These are phyloP conservation scores for Artibeus lituratus DNA, from an alignment of 2,797 vertebrate species.

Conservation along the genomic window DNA sequence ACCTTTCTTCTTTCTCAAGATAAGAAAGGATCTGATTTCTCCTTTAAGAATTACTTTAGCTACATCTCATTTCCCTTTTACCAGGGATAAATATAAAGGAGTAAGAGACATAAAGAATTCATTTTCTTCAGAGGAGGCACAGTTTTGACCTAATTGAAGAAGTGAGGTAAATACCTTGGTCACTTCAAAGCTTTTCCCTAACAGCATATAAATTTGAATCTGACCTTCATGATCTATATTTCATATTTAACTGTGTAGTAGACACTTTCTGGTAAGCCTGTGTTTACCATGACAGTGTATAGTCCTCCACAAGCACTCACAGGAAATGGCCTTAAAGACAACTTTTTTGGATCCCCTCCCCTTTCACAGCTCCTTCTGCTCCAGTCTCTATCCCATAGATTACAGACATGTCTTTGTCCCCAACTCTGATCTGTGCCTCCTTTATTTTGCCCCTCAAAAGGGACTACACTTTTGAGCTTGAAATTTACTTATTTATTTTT, in stretches of 20 bases:
- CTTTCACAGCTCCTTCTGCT: neutral
- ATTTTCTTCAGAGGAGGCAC: neutral
- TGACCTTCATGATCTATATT: neutral
- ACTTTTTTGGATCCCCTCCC: neutral
- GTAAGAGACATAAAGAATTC: fast-evolving
- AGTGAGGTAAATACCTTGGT: fast-evolving
- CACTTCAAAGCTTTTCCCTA: neutral
- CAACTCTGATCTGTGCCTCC: neutral
- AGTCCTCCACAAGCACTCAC: neutral
- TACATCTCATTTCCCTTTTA: neutral
- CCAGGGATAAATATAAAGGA: neutral
- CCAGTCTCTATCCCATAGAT: neutral
- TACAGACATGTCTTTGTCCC: neutral
- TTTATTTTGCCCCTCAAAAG: neutral
- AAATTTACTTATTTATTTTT: neutral
- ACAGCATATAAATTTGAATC: neutral
- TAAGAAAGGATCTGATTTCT: neutral
- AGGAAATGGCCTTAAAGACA: neutral
- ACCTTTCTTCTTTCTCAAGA: neutral
- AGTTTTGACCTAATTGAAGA: neutral
- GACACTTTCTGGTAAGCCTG: neutral
- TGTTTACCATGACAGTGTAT: neutral
- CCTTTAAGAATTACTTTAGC: neutral
- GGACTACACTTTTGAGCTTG: neutral
- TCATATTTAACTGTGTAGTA: neutral